These are phyloP conservation scores for Pegea sp. DNA, from an alignment of 23 tunicate species.

Conservation along the genomic window DNA sequence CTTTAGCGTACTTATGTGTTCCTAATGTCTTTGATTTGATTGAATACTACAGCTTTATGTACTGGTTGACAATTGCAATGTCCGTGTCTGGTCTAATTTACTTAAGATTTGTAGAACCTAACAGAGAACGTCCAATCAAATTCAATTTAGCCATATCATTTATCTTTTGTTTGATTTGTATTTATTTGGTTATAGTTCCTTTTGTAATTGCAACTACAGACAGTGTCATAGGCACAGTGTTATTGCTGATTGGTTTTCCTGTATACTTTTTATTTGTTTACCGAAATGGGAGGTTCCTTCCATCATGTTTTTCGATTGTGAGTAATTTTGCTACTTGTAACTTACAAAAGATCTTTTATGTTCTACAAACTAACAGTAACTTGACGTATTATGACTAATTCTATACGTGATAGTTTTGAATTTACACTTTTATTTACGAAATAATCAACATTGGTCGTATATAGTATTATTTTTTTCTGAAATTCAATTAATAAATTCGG, in stretches of 20 bases:
- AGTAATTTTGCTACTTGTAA: conserved; percentile 5
- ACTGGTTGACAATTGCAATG: conserved; percentile 76
- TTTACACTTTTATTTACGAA: too few species aligned
- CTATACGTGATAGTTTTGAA: too few species aligned
- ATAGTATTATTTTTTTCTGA: too few species aligned
- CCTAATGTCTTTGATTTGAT: conserved; percentile 69
- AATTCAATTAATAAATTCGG: too few species aligned
- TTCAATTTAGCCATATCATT: conserved; percentile 44
- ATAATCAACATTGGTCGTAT: too few species aligned
- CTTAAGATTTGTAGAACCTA: conserved; percentile 33
- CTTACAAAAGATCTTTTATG: conserved; percentile 27
- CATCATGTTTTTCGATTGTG: conserved; percentile 2
- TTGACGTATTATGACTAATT: too few species aligned
- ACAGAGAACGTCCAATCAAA: conserved; percentile 60
- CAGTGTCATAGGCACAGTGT: conserved; percentile 52
- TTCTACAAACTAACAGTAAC: too few species aligned
- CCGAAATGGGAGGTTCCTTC: neutral
- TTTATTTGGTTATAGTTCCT: conserved; percentile 59
- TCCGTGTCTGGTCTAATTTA: conserved; percentile 68
- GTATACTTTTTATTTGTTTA: conserved; percentile 46
- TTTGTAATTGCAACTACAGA: conserved; percentile 45
- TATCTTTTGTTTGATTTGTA: conserved; percentile 44
- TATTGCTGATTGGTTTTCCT: conserved; percentile 57
- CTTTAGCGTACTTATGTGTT: conserved; percentile 58
- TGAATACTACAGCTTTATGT: too few species aligned